A percentile compares a stretch with the other conserved stretches of the same genome.
Evolutionary conservation across 2,113 vertebrate genomes (phyloP).

Genomic region (Oostethus manadensis): DNA sequence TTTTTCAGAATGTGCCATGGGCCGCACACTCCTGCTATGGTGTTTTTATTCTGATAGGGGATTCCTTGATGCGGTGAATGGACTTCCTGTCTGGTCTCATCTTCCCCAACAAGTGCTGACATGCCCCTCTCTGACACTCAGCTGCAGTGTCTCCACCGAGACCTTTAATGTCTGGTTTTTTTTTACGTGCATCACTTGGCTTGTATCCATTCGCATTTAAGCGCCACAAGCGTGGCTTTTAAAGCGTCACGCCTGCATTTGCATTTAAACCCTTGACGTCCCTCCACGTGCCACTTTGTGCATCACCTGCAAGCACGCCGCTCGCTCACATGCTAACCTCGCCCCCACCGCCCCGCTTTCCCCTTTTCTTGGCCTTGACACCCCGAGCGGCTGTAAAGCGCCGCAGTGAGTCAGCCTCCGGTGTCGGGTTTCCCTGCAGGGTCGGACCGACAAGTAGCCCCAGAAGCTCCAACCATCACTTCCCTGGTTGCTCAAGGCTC

Average conservation of each 20-base stretch:
- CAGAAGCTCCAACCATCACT: neutral
- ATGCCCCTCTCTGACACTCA: conserved; percentile 4
- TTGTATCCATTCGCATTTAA: conserved; percentile 1
- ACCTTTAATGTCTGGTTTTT: neutral
- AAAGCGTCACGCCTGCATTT: neutral
- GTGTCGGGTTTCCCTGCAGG: conserved; percentile 3
- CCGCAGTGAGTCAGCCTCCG: neutral
- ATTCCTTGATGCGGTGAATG: too few species aligned
- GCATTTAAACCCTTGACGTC: neutral
- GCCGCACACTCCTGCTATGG: too few species aligned
- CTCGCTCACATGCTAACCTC: neutral
- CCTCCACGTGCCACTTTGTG: neutral
- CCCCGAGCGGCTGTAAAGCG: neutral
- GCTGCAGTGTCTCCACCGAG: neutral
- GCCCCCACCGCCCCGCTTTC: neutral
- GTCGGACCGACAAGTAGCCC: neutral
- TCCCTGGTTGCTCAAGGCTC: neutral
- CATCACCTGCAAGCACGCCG: neutral
- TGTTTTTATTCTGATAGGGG: neutral
- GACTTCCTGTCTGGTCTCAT: neutral
- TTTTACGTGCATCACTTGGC: neutral
- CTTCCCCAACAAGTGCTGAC: conserved; percentile 3
- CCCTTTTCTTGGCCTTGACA: neutral
- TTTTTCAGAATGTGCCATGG: too few species aligned
- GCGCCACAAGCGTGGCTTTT: too few species aligned